These are phyloP conservation scores for Patella caerulea DNA, from an alignment of 2,888 invertebrate species.

Conservation along the genomic window DNA sequence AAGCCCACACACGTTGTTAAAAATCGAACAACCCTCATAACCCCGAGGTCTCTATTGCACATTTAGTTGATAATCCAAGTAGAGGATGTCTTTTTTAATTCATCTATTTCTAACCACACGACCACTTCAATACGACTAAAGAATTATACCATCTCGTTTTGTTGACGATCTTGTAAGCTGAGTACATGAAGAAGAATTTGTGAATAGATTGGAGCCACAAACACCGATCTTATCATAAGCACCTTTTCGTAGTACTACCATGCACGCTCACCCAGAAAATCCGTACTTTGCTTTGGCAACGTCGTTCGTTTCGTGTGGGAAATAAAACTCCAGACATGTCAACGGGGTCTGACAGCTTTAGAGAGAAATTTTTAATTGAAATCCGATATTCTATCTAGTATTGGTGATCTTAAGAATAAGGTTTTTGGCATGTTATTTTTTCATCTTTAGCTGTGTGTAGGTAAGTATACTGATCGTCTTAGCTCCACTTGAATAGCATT, in stretches of 20 bases:
- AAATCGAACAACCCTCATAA: no score
- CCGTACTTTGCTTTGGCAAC: constrained; percentile 2
- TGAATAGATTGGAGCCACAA: background rate
- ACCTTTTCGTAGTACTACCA: constrained; percentile 4
- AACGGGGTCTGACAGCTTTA: constrained; percentile 7
- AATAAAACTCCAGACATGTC: constrained; percentile 8
- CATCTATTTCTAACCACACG: constrained; percentile 1
- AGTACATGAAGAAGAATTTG: background rate
- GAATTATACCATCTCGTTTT: constrained; percentile 1
- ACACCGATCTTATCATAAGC: constrained; percentile 3
- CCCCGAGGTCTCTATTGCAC: constrained; percentile 1
- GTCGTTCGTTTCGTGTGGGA: background rate
- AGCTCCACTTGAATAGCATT: no score
- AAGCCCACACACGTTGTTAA: background rate
- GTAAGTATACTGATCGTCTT: background rate
- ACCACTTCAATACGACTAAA: constrained; percentile 7
- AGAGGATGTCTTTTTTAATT: background rate
- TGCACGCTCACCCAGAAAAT: background rate
- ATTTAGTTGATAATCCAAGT: constrained; percentile 4
- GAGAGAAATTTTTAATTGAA: constrained; percentile 6
- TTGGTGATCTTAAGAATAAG: constrained; percentile 1
- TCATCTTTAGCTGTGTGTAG: constrained; percentile 1
- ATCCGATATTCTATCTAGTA: background rate
- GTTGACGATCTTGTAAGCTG: constrained; percentile 2
- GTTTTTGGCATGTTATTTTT: constrained; percentile 10